These are phyloP conservation scores for Mus caroli DNA, from an alignment of 2,797 vertebrate species.

Conservation along the genomic window DNA sequence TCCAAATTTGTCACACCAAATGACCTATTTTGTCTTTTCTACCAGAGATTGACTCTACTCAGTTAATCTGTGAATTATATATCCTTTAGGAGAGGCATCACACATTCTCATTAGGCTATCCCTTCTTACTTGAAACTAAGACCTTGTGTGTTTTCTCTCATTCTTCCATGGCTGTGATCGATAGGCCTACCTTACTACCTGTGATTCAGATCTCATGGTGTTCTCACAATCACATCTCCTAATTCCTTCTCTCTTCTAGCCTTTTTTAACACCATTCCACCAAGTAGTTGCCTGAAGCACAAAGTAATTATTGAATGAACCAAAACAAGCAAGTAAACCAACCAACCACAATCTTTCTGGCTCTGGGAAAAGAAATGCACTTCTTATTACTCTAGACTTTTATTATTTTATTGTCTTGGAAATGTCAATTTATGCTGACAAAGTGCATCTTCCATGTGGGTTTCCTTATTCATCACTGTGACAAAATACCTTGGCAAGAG, in stretches of 20 bases:
- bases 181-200: background rate
- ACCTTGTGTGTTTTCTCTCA: background rate
- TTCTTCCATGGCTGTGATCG: background rate
- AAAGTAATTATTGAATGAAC: background rate
- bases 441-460: background rate
- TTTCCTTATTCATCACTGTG: background rate
- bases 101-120: background rate
- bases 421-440: background rate
- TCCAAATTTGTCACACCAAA: background rate
- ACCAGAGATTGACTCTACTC: background rate
- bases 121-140: background rate
- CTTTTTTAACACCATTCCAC: background rate
- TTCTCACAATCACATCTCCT: background rate
- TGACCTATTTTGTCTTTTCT: background rate
- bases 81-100: background rate
- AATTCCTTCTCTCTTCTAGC: rapidly evolving
- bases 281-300: background rate
- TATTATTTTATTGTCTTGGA: background rate
- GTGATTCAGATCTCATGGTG: background rate
- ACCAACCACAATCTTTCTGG: background rate
- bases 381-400: background rate
- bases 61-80: background rate
- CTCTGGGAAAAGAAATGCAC: background rate
- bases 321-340: background rate
- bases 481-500: background rate